A percentile compares a stretch with the other conserved stretches of the same genome.
Conservation (phyloP, 2,797 vertebrate species). For the Orientallactaga sibirica region DNA sequence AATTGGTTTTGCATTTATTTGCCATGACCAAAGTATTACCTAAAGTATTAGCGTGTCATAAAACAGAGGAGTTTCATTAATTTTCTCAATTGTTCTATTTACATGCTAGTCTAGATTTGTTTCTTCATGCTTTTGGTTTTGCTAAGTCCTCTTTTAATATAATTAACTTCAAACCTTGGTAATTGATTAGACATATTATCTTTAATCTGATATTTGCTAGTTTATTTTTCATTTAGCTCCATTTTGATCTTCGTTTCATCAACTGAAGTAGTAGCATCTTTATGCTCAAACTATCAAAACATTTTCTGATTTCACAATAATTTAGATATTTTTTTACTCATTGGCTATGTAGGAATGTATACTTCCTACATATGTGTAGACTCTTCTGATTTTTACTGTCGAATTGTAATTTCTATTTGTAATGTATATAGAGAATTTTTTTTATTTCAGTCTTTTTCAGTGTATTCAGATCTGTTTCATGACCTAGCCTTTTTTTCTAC, state of each 20-base stretch:
- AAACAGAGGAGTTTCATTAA: neutral
- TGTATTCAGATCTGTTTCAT: neutral
- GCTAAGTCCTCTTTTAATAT: neutral
- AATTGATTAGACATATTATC: neutral
- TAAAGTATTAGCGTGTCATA: too few relatives aligned
- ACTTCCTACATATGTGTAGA: neutral
- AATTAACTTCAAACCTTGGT: neutral
- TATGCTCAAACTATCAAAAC: neutral
- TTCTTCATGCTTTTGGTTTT: neutral
- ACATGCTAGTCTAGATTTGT: neutral
- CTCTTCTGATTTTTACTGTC: neutral
- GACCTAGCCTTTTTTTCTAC: neutral
- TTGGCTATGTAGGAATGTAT: neutral
- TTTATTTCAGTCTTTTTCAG: neutral
- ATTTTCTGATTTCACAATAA: neutral
- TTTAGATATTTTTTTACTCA: neutral
- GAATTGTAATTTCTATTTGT: neutral
- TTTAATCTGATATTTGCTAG: neutral
- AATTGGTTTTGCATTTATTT: neutral
- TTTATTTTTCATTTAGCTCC: neutral
- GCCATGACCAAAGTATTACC: too few relatives aligned
- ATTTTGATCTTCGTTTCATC: neutral
- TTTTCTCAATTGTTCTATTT: neutral
- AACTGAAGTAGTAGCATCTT: neutral
- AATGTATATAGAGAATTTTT: neutral